Percentiles rank a stretch among this genome's conserved stretches.
These are phyloP conservation scores for Atherix ibis DNA, from an alignment of 2,888 invertebrate genomes.

Conservation along the genomic window DNA sequence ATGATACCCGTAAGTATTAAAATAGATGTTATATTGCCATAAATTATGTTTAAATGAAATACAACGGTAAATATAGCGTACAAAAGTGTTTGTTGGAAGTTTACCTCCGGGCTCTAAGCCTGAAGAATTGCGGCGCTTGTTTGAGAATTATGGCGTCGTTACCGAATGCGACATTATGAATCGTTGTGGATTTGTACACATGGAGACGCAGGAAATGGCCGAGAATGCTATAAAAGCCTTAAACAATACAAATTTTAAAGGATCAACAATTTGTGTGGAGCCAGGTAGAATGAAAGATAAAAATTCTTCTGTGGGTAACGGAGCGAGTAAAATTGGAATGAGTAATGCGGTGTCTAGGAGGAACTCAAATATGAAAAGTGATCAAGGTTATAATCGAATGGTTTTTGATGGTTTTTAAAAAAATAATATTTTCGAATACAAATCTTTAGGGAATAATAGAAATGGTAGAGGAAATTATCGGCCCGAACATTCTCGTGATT, in stretches of 20 bases:
- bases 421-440: no score
- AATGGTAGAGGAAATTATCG: slow-evolving; percentile 20
- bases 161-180: slow-evolving; percentile 91
- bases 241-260: slow-evolving; percentile 69
- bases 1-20: no score
- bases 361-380: no score
- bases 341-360: no score
- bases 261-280: slow-evolving; percentile 70
- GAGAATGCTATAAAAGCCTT: slow-evolving; percentile 63
- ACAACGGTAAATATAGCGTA: no score
- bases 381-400: no score
- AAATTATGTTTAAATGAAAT: no score
- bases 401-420: no score
- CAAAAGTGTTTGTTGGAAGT: slow-evolving; percentile 88
- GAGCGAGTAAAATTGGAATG: slow-evolving; percentile 19
- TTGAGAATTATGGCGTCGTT: slow-evolving; percentile 74
- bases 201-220: slow-evolving; percentile 71
- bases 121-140: slow-evolving; percentile 65
- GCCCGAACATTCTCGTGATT: no score
- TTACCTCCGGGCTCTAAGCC: slow-evolving; percentile 70
- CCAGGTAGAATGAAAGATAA: slow-evolving; percentile 62
- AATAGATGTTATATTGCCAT: no score
- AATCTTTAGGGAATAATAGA: no score
- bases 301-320: slow-evolving; percentile 38
- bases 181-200: slow-evolving; percentile 86